These are phyloP conservation scores for Unio pictorum DNA, from an alignment of 2,888 invertebrate species.

Conservation along the genomic window DNA sequence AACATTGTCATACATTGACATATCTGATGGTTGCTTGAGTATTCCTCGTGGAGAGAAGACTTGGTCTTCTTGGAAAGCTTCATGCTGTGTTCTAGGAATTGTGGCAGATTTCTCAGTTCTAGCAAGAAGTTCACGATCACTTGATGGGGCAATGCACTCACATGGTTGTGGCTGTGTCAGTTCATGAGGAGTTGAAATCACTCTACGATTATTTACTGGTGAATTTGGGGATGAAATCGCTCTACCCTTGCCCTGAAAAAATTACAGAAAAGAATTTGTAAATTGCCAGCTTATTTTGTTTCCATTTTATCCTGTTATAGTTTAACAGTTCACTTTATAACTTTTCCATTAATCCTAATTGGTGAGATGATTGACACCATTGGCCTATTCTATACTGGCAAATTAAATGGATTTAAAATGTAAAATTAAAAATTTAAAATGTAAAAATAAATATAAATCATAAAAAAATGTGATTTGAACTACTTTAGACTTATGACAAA, in stretches of 20 bases:
- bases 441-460: too few species aligned
- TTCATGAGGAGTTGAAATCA: constrained; percentile 57
- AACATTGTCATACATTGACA: constrained; percentile 44
- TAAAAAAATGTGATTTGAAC: too few species aligned
- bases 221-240: constrained; percentile 75
- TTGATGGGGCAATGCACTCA: constrained; percentile 38
- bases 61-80: constrained; percentile 34
- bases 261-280: neutral
- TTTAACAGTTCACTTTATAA: too few species aligned
- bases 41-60: constrained; percentile 43
- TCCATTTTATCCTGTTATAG: too few species aligned
- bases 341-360: too few species aligned
- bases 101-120: constrained; percentile 50
- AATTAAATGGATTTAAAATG: too few species aligned
- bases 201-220: constrained; percentile 71
- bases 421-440: too few species aligned
- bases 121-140: constrained; percentile 68
- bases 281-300: neutral
- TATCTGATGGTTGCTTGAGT: constrained; percentile 48
- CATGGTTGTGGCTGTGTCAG: constrained; percentile 34
- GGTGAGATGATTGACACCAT: too few species aligned
- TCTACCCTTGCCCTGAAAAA: constrained; percentile 83
- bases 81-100: constrained; percentile 49
- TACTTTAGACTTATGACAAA: too few species aligned
- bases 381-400: too few species aligned